Evolutionary conservation across 2,113 vertebrate genomes (phyloP).

Genomic region (Neotragus pygmaeus): DNA sequence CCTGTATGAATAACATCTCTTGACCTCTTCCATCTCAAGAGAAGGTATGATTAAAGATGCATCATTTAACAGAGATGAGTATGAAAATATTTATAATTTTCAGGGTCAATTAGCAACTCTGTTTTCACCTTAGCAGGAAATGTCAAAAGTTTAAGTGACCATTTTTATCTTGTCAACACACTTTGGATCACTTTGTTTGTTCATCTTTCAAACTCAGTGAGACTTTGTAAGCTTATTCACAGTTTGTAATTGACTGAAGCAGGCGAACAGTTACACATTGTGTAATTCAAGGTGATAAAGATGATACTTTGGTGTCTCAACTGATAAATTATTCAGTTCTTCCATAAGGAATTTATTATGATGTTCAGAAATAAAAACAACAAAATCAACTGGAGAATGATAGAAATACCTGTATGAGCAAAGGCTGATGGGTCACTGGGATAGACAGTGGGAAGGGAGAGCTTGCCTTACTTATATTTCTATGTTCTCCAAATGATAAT

Average conservation of each 20-base stretch:
- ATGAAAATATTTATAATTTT: background rate
- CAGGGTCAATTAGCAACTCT: conserved; percentile 15
- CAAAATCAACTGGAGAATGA: background rate
- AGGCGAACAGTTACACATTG: background rate
- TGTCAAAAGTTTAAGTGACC: background rate
- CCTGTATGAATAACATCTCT: background rate
- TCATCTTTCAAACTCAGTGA: background rate
- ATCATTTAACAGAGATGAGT: background rate
- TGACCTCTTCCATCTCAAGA: background rate
- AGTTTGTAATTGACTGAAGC: background rate
- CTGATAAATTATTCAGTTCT: background rate
- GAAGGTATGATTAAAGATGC: background rate
- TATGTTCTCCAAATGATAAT: background rate
- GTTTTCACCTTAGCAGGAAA: background rate
- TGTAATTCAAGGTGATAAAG: background rate
- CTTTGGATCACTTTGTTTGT: background rate
- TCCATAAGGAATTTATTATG: background rate
- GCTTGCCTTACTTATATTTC: background rate
- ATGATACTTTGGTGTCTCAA: background rate
- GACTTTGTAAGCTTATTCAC: background rate
- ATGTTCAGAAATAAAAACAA: background rate
- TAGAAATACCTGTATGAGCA: background rate
- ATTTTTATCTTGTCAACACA: conserved; percentile 48
- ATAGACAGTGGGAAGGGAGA: background rate
- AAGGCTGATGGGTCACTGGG: background rate